Evolutionary conservation across 2,797 vertebrate genomes (phyloP).

Genomic region (Tapera naevia): DNA sequence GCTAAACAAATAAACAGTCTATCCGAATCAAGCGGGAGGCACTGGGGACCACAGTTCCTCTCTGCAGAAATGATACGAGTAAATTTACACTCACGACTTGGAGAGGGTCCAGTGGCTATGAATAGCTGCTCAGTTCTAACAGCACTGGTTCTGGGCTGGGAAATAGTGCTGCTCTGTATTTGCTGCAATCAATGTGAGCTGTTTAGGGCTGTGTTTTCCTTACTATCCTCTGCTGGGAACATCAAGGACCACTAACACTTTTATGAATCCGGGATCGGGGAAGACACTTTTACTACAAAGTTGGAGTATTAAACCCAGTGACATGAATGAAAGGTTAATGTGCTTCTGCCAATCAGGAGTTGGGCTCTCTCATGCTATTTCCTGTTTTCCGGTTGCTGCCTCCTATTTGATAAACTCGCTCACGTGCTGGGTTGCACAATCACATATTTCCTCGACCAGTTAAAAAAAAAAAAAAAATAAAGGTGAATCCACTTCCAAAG

Average conservation of each 20-base stretch:
- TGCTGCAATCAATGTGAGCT: slow-evolving; percentile 85
- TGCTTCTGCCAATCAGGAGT: slow-evolving; percentile 44
- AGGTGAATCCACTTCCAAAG: not conserved
- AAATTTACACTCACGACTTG: slow-evolving; percentile 81
- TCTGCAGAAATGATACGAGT: slow-evolving; percentile 77
- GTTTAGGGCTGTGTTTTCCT: slow-evolving; percentile 93
- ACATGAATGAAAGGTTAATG: slow-evolving; percentile 70
- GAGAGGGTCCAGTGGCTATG: slow-evolving; percentile 76
- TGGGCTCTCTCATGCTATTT: slow-evolving; percentile 36
- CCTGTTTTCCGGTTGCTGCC: not conserved
- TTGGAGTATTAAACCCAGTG: slow-evolving; percentile 61
- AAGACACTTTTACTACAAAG: slow-evolving; percentile 67
- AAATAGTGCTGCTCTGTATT: slow-evolving; percentile 76
- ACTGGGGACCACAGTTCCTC: slow-evolving; percentile 71
- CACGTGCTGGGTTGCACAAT: not conserved
- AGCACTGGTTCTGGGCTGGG: slow-evolving; percentile 74
- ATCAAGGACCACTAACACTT: slow-evolving; percentile 82
- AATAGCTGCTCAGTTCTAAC: slow-evolving; percentile 84
- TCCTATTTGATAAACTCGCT: not conserved
- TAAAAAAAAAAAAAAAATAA: slow-evolving; percentile 66
- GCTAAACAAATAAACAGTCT: slow-evolving; percentile 86
- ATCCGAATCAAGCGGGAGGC: slow-evolving; percentile 70
- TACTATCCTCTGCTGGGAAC: slow-evolving; percentile 86
- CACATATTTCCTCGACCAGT: slow-evolving; percentile 72
- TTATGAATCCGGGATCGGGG: slow-evolving; percentile 82